Evolutionary conservation across 2,113 vertebrate species (phyloP).

Genomic region (Carassius gibelio): DNA sequence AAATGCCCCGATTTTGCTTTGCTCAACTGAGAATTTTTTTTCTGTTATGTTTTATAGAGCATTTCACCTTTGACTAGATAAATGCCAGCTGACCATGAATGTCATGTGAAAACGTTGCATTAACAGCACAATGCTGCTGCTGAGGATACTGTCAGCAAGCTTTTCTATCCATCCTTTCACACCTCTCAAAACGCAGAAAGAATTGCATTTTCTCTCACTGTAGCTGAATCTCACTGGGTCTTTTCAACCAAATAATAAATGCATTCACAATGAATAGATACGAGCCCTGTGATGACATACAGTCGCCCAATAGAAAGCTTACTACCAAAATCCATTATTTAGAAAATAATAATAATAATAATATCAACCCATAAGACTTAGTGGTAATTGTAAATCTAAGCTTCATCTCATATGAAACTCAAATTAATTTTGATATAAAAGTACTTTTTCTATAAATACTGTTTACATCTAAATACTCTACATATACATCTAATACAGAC

Average conservation of each 20-base stretch:
- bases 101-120: not conserved
- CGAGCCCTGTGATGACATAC: too few species aligned
- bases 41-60: slow-evolving; percentile 9
- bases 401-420: not conserved
- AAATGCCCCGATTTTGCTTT: slow-evolving; percentile 42
- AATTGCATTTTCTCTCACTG: not conserved
- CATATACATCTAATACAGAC: not conserved
- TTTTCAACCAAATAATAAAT: not conserved
- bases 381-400: not conserved
- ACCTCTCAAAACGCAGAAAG: not conserved
- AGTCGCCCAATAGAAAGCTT: not conserved
- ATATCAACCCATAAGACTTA: not conserved
- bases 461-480: not conserved
- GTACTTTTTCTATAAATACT: not conserved
- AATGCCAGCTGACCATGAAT: slow-evolving; percentile 5
- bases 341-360: too few species aligned
- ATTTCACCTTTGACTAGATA: slow-evolving; percentile 33
- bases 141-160: not conserved
- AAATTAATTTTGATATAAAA: not conserved
- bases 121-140: not conserved
- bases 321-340: not conserved
- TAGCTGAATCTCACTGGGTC: not conserved
- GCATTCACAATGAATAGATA: not conserved
- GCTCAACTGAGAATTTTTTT: slow-evolving; percentile 4
- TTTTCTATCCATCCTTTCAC: not conserved